Evolutionary conservation across 2,888 invertebrate genomes (phyloP), one percentile per base, ranked within the genome.

Genomic region (Idaea aversata): DNA sequence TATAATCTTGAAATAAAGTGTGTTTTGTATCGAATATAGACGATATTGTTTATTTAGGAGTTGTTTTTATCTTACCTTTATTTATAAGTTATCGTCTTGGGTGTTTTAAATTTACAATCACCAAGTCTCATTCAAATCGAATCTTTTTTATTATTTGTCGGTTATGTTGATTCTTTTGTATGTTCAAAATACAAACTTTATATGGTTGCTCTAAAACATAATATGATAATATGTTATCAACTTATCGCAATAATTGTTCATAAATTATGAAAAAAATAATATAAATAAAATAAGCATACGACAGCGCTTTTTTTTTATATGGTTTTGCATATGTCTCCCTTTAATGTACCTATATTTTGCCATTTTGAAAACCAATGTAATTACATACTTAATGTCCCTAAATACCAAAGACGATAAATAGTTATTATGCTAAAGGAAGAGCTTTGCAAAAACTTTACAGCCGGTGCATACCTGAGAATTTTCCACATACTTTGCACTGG

Each of bases 401-500:
- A 47, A 59, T 63, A 35, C 13, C 63, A 61, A 63, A 59, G 67
- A 63, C 61, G 62, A 60, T 60, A 62, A 57, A 34, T 38, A 15
- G 16, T 25, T 25, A 36, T 59, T 59, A 59, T 13, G 58, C 10
- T 59, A 25, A 16, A 15, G n/a, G 16, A 34, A 59, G 25, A 59
- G 59, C 59, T 25, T 15, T n/a, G 5, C n/a, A 59, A 34, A 59
- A 59, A 59, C 59, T 4, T 36, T 47, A 5, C 6, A 47, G 47
- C 6, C 47, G 13, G 3, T 47, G 13, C 47, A 47, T 47, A 47
- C 13, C 47, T 47, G 47, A 10, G 47, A 47, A 47, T 47, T 47
- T 47, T 47, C 47, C 47, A 67, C 69, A 71, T 64, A 73, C 72
- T 73, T 66, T 67, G 70, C 71, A 73, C 70, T 63, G 66, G 72